Percentiles rank a stretch among this genome's conserved stretches.
Evolutionary conservation across 2,888 invertebrate genomes (phyloP).

Genomic region (Chloromyia formosa): DNA sequence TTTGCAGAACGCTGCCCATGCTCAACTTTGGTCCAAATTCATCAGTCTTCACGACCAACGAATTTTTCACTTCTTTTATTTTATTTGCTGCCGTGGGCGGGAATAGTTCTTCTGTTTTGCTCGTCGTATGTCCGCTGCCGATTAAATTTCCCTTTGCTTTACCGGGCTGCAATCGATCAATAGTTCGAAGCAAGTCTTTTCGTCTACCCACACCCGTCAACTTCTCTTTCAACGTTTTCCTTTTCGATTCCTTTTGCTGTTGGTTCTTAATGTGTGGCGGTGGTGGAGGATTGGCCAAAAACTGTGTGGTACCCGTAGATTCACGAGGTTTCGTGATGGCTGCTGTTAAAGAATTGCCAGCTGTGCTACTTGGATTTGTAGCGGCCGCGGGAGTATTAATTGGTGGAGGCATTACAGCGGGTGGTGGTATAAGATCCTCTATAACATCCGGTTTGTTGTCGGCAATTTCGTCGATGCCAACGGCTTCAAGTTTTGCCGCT

Average conservation of each 20-base stretch:
- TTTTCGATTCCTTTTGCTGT: conserved; percentile 63
- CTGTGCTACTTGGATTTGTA: background rate
- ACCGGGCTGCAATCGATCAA: conserved; percentile 84
- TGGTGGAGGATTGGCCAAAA: conserved; percentile 60
- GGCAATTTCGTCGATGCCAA: conserved; percentile 65
- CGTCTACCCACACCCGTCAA: conserved; percentile 64
- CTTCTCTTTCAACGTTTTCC: conserved; percentile 63
- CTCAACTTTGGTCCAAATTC: conserved; percentile 83
- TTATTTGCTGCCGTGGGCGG: conserved; percentile 69
- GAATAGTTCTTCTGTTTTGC: conserved; percentile 69
- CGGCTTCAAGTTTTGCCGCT: conserved; percentile 61
- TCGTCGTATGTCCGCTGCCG: conserved; percentile 71
- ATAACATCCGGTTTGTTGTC: conserved; percentile 55
- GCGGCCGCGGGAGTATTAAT: conserved; percentile 19
- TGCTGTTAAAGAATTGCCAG: conserved; percentile 22
- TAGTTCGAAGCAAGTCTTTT: conserved; percentile 81
- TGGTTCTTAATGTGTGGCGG: conserved; percentile 63
- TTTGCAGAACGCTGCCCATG: conserved; percentile 82
- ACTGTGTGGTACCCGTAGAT: conserved; percentile 56
- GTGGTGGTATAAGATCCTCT: conserved; percentile 53
- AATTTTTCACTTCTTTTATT: conserved; percentile 69
- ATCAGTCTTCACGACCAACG: conserved; percentile 69
- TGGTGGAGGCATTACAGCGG: conserved; percentile 50
- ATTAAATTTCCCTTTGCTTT: conserved; percentile 88
- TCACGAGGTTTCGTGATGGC: background rate